Conservation (phyloP, 1,140 invertebrate genomes). For the Pantala flavescens region DNA sequence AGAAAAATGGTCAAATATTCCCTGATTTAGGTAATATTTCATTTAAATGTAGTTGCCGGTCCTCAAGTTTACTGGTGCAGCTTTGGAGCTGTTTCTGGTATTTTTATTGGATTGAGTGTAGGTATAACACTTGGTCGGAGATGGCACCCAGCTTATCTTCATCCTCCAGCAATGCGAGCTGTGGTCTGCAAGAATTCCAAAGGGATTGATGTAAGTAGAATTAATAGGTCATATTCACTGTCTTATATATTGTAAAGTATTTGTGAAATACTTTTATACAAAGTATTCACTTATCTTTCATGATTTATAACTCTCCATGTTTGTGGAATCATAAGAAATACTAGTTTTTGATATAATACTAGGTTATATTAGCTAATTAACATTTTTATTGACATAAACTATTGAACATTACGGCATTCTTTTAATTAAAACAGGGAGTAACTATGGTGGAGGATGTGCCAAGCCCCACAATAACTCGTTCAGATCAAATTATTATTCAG, state of each 20-base stretch:
- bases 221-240: too few species aligned
- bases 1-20: too few species aligned
- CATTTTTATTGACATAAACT: too few species aligned
- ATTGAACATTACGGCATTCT: too few species aligned
- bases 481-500: conserved; percentile 51
- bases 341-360: too few species aligned
- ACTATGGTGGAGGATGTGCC: conserved; percentile 44
- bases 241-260: too few species aligned
- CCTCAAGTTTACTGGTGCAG: neutral
- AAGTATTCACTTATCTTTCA: too few species aligned
- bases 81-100: neutral
- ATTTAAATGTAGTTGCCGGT: neutral
- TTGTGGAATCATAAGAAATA: too few species aligned
- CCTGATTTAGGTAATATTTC: neutral
- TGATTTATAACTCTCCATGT: too few species aligned
- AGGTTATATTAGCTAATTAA: too few species aligned
- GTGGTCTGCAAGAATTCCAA: neutral
- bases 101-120: neutral
- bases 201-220: neutral
- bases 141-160: neutral
- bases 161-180: neutral
- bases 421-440: conserved; percentile 35
- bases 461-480: conserved; percentile 41
- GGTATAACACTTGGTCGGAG: neutral
- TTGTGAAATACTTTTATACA: too few species aligned